Evolutionary conservation across 2,113 vertebrate genomes (phyloP).

Genomic region (Nothoprocta perdicaria): DNA sequence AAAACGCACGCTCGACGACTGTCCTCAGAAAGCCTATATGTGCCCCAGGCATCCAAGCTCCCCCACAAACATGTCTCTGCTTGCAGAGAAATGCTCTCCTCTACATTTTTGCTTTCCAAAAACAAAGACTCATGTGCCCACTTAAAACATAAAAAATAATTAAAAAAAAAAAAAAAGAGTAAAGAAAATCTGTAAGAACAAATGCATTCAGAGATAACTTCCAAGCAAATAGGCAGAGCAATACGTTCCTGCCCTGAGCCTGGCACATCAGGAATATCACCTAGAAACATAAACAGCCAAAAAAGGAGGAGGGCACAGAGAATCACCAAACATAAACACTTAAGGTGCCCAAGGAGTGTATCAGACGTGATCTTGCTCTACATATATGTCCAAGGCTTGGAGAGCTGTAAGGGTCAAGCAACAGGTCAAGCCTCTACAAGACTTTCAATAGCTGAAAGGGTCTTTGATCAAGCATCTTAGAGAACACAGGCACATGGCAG

Average conservation of each 20-base stretch:
- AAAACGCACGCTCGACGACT: accelerated
- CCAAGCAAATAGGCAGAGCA: not conserved
- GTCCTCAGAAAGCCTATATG: accelerated
- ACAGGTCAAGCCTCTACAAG: not conserved
- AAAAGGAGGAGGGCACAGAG: not conserved
- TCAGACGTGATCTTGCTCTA: not conserved
- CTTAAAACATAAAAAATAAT: not conserved
- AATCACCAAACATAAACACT: not conserved
- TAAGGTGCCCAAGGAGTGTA: not conserved
- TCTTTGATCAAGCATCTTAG: not conserved
- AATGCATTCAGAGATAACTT: not conserved
- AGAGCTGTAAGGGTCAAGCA: not conserved
- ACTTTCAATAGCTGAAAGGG: not conserved
- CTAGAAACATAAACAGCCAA: not conserved
- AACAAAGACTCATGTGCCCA: accelerated
- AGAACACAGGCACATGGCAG: not conserved
- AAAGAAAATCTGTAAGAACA: not conserved
- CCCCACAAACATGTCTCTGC: accelerated
- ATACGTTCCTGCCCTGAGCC: not conserved
- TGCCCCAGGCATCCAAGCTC: not conserved
- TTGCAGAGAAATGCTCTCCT: not conserved
- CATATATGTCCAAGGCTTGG: not conserved
- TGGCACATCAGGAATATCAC: accelerated
- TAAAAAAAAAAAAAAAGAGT: too few relatives aligned
- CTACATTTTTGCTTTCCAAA: not conserved